Evolutionary conservation across 2,797 vertebrate species (phyloP), one percentile per base, ranked within the genome.

Genomic region (Mastacembelus armatus): DNA sequence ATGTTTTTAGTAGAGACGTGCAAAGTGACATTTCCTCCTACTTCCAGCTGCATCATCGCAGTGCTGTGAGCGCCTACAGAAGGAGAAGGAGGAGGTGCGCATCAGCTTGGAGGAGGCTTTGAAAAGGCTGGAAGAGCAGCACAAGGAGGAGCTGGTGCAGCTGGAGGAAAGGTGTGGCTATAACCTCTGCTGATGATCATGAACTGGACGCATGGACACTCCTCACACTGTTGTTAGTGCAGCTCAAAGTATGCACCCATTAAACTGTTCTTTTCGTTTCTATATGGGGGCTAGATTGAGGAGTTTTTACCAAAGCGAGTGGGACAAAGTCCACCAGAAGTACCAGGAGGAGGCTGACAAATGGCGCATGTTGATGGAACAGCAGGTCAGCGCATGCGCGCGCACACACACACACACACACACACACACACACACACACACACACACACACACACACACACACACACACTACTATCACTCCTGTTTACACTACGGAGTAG

Each of bases 261-360:
- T 43, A 2, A 33, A 12, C n/a, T 36, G n/a, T 24, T 38, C 6
- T 47, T 1, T 12, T 11, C 42, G 3, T 22, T 14, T 48, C 8
- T 49, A 2, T 15, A 26, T 47, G 16, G 51, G 47, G 40, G 10
- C 27, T 77, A 92, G 91, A 56, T 42, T 99, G n/a, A 95, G 93
- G 65, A 92, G 94, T 14, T 97, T 97, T 55, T 98, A 98, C 86
- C 95, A 95, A 0, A 91, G 90, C 2, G 96, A 99, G 84, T 98
- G 95, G 86, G 95, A 98, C 78, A 97, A 96, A 80, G 93, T 96
- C 26, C 96, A 96, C 85, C 93, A 91, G 74, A 94, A 93, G 50
- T 98, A 97, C 76, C 95, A 97, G 45, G 94, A 96, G 59, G 96
- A 99, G 89, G 96, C 96, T 0, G 95, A 97, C 63, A 95, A 94